Evolutionary conservation across 1,140 invertebrate species (phyloP).

Genomic region (Drosophila parabipectinata): DNA sequence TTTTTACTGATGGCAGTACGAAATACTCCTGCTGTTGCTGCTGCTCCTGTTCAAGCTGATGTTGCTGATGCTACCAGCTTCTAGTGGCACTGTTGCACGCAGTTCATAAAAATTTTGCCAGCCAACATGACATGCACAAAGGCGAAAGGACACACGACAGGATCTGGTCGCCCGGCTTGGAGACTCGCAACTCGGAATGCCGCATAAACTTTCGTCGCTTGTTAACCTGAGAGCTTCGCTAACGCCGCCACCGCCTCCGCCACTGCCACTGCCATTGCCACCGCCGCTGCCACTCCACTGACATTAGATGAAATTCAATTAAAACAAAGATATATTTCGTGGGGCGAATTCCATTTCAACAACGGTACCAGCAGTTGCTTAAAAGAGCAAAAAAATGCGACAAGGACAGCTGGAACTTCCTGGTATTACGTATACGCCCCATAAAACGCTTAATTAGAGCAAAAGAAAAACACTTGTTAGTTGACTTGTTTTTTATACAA

Average conservation of each 20-base stretch:
- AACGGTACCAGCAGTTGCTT: slow-evolving; percentile 24
- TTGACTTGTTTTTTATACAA: not conserved
- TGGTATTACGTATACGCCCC: slow-evolving; percentile 62
- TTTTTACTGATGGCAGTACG: slow-evolving; percentile 48
- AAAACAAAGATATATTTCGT: slow-evolving; percentile 79
- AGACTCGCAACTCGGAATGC: slow-evolving; percentile 41
- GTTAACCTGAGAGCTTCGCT: slow-evolving; percentile 67
- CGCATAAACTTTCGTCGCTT: slow-evolving; percentile 74
- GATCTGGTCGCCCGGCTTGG: slow-evolving; percentile 9
- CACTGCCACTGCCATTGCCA: slow-evolving; percentile 51
- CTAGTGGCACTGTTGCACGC: slow-evolving; percentile 56
- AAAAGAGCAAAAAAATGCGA: slow-evolving; percentile 49
- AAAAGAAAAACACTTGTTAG: slow-evolving; percentile 19
- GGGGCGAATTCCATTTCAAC: slow-evolving; percentile 34
- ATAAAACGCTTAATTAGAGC: slow-evolving; percentile 75
- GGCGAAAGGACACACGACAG: slow-evolving; percentile 71
- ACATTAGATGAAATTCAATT: slow-evolving; percentile 80
- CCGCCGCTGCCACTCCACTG: slow-evolving; percentile 27
- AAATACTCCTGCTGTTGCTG: slow-evolving; percentile 30
- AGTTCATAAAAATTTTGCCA: slow-evolving; percentile 82
- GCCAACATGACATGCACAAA: slow-evolving; percentile 80
- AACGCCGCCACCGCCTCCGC: not conserved
- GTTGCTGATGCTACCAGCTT: slow-evolving; percentile 9
- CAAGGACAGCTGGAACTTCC: slow-evolving; percentile 8
- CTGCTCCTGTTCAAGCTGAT: not conserved